Percentiles rank a stretch among this genome's conserved stretches.
Conservation (phyloP, 1,140 invertebrate genomes). For the Euschistus heros region DNA sequence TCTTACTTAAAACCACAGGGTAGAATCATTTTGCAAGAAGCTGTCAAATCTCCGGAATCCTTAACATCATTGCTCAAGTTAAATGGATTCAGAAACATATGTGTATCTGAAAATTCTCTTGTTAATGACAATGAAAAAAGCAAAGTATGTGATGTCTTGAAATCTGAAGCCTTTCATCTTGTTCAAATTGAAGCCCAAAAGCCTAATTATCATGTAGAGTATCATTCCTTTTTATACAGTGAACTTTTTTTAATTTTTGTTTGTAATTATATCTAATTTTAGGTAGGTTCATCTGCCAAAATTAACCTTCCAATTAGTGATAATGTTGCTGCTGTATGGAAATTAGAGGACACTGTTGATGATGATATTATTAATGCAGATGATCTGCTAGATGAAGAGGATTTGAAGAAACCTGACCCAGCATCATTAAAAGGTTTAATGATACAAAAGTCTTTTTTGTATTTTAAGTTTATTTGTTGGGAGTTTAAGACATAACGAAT, state of each 20-base stretch:
- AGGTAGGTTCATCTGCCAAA: constrained; percentile 48
- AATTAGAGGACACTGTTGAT: constrained; percentile 54
- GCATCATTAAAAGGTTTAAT: constrained; percentile 60
- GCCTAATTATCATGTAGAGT: constrained; percentile 26
- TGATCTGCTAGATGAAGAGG: constrained; percentile 77
- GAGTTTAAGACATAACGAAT: no score
- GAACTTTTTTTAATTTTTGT: not conserved
- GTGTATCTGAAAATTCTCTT: constrained; percentile 32
- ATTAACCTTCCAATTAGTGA: constrained; percentile 41
- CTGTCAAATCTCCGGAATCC: not conserved
- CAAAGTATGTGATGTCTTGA: not conserved
- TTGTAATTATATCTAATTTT: not conserved
- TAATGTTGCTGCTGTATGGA: constrained; percentile 54
- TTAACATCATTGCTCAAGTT: constrained; percentile 43
- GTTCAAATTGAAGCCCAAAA: constrained; percentile 21
- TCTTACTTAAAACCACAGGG: constrained; percentile 49
- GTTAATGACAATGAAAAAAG: constrained; percentile 13
- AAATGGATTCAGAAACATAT: constrained; percentile 49
- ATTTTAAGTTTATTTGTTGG: no score
- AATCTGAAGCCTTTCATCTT: constrained; percentile 14
- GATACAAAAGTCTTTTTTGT: no score
- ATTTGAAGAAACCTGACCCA: constrained; percentile 75
- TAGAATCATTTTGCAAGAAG: constrained; percentile 32
- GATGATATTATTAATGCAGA: constrained; percentile 79
- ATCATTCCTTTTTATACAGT: not conserved